Conservation (phyloP, 2,113 vertebrate species). For the Ranitomeya imitator region DNA sequence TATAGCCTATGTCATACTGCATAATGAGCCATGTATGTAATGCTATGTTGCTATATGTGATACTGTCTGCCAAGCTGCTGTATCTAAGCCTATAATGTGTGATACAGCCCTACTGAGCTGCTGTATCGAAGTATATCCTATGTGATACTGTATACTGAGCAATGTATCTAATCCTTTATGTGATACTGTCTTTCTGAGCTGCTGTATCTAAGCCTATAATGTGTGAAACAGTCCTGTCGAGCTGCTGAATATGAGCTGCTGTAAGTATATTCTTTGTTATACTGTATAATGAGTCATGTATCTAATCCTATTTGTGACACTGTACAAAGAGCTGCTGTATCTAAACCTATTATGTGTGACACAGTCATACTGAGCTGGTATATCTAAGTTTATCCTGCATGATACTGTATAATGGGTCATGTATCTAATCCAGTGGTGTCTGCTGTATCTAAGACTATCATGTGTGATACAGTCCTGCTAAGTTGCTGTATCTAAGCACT, state of each 20-base stretch:
- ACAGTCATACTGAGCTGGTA: background rate
- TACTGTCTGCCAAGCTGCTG: background rate
- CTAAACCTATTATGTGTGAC: background rate
- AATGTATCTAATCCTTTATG: background rate
- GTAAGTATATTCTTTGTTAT: too few relatives aligned
- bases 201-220: too few relatives aligned
- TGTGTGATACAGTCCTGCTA: background rate
- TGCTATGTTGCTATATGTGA: background rate
- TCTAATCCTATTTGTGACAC: too few relatives aligned
- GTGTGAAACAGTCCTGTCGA: too few relatives aligned
- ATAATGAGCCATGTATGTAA: too few relatives aligned
- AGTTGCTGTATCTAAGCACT: background rate
- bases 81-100: background rate
- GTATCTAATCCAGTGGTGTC: background rate
- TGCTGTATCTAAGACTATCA: background rate
- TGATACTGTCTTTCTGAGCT: background rate
- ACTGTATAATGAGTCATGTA: too few relatives aligned
- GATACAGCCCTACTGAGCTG: too few relatives aligned
- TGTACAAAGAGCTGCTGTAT: too few relatives aligned
- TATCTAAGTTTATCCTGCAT: too few relatives aligned
- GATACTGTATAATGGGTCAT: too few relatives aligned
- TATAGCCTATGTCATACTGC: background rate
- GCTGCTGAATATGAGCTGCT: too few relatives aligned
- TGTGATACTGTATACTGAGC: background rate
- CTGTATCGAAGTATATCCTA: too few relatives aligned